Conservation (phyloP, 2,113 vertebrate genomes). For the Oncorhynchus clarkii region DNA sequence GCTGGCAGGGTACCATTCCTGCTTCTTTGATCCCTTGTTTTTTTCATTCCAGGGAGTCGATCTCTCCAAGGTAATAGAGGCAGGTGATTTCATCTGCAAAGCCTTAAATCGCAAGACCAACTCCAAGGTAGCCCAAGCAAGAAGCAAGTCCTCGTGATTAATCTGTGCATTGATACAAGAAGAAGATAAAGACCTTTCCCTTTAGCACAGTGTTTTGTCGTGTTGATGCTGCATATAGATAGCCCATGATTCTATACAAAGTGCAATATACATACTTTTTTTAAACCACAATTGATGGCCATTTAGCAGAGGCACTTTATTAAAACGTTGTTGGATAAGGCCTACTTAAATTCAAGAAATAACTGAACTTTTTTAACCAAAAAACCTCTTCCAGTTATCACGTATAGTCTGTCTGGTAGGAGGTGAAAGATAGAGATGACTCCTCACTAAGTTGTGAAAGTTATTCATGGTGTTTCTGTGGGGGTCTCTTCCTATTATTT, state of each 20-base stretch:
- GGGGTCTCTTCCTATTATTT: constrained; percentile 27
- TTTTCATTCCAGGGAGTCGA: constrained; percentile 81
- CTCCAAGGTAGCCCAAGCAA: constrained; percentile 89
- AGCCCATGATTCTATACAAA: background rate
- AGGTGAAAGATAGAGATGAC: background rate
- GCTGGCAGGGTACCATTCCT: constrained; percentile 45
- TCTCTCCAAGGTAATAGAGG: constrained; percentile 83
- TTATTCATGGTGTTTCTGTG: constrained; percentile 1
- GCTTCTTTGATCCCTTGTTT: constrained; percentile 13
- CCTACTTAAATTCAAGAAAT: background rate
- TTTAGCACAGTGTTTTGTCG: constrained; percentile 26
- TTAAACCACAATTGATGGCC: background rate
- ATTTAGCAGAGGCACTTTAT: background rate
- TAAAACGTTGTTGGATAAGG: background rate
- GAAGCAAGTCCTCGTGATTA: constrained; percentile 26
- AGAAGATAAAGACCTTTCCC: background rate
- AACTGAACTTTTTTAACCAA: background rate
- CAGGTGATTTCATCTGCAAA: constrained; percentile 90
- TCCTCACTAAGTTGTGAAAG: background rate
- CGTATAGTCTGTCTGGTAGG: background rate
- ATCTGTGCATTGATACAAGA: background rate
- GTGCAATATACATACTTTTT: background rate
- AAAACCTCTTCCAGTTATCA: too few relatives aligned
- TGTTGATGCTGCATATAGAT: constrained; percentile 33
- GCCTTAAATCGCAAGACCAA: constrained; percentile 84